Conservation (phyloP, 2,797 vertebrate genomes). For the Anguilla marmorata region DNA sequence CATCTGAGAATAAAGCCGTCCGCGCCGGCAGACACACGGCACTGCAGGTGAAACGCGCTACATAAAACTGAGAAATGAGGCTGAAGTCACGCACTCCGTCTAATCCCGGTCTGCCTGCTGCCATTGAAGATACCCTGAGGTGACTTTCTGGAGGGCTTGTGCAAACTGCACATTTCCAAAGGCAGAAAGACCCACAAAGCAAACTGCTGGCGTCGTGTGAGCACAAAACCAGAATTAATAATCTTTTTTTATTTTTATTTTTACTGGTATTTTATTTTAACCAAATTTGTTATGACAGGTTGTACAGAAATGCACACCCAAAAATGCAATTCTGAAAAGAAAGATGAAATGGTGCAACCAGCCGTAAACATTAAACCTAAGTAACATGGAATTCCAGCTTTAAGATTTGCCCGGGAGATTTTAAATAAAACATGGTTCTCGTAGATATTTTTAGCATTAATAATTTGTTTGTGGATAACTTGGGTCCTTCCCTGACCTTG, state of each 20-base stretch:
- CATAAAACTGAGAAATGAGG: conserved; percentile 21
- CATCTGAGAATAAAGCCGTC: conserved; percentile 58
- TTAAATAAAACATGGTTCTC: conserved; percentile 57
- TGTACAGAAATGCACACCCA: background rate
- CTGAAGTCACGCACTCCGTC: background rate
- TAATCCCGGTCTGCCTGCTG: background rate
- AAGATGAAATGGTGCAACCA: background rate
- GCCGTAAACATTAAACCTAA: background rate
- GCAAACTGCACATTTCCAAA: conserved; percentile 19
- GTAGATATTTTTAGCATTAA: conserved; percentile 46
- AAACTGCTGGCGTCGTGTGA: background rate
- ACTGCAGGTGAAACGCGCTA: conserved; percentile 45
- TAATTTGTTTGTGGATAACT: conserved; percentile 45
- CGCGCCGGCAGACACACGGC: conserved; percentile 60
- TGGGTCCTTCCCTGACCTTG: conserved; percentile 39
- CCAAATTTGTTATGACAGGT: background rate
- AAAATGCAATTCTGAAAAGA: background rate
- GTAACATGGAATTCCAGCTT: background rate
- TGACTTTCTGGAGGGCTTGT: background rate
- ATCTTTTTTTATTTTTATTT: background rate
- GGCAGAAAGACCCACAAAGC: background rate
- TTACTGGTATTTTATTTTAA: background rate
- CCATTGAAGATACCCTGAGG: background rate
- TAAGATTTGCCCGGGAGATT: background rate
- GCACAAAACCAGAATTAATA: background rate